Evolutionary conservation across 2,113 vertebrate genomes (phyloP), one percentile per base, ranked within the genome.

Genomic region (Oplegnathus fasciatus): DNA sequence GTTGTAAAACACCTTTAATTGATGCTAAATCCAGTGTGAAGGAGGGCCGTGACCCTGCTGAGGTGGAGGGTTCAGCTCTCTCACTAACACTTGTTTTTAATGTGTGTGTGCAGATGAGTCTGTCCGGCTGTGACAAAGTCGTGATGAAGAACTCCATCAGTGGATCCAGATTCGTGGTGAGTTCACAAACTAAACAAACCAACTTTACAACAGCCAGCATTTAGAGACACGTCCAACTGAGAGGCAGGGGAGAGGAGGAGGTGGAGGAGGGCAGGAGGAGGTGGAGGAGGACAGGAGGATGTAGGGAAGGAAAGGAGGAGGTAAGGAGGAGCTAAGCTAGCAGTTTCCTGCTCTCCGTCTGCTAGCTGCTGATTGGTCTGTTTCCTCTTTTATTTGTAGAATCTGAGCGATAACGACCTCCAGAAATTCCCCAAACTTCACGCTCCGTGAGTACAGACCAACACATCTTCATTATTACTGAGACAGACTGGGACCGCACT

Each of bases 361-460:
- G 34, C 34, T 37, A 6, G 34, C 34, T 37, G 34, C 6, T 37
- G 34, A 37, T 37, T 37, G 34, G 34, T 37, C 34, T 37, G 34
- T 28, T 22, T 15, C 42, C 26, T 61, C 11, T 50, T 73, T 5
- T 3, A 70, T 65, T 85, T 96, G 20, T 90, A 99, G 98, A 97
- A 95, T 78, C 94, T 99, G 96, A 97, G 95, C 50, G 97, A 98
- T 50, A 98, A 96, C 37, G 98, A 99, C 88, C 96, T 99, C 34
- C 98, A 98, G 94, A 98, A 96, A 84, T 99, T 99, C 82, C 98
- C 98, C 28, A 98, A 98, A 87, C 92, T 98, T 82, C 94, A 96
- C 61, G 92, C 97, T n/a, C 98, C 98, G 98, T 99, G 91, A 98
- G 98, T 74, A 20, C n/a, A 6, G 22, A 24, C 48, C n/a, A n/a